These are phyloP conservation scores for Apus apus DNA, from an alignment of 2,113 vertebrate species.

Conservation along the genomic window DNA sequence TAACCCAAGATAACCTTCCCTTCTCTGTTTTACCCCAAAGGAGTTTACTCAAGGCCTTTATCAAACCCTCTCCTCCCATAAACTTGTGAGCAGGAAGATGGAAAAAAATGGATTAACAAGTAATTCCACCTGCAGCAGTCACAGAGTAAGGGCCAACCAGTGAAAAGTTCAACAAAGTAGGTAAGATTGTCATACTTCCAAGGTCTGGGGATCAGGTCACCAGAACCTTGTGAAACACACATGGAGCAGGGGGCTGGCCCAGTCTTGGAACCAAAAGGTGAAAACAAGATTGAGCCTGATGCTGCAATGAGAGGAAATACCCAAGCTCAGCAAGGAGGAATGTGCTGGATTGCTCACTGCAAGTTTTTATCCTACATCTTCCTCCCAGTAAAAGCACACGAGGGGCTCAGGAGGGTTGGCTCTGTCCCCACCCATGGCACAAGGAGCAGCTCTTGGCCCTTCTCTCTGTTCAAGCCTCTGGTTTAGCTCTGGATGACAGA, in stretches of 20 bases:
- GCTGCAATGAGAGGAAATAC: not conserved
- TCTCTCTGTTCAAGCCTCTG: not conserved
- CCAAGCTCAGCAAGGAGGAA: not conserved
- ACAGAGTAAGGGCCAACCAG: not conserved
- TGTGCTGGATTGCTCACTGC: too few relatives aligned
- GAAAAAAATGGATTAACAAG: not conserved
- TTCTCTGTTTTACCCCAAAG: not conserved
- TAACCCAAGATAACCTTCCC: not conserved
- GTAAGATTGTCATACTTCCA: not conserved
- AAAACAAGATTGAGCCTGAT: not conserved
- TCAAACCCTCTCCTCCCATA: not conserved
- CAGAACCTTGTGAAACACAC: not conserved
- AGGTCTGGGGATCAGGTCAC: not conserved
- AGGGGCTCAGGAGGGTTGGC: too few relatives aligned
- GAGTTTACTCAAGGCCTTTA: slow-evolving; percentile 16
- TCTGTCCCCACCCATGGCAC: not conserved
- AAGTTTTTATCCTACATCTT: not conserved
- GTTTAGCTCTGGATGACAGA: not conserved
- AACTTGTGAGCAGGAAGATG: not conserved
- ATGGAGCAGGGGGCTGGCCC: not conserved
- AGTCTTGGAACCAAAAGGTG: not conserved
- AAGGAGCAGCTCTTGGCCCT: not conserved
- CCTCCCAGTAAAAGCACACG: not conserved
- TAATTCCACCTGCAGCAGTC: not conserved
- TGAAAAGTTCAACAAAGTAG: slow-evolving; percentile 1